Evolutionary conservation across 2,888 invertebrate genomes (phyloP).

Genomic region (Candidula unifasciata): DNA sequence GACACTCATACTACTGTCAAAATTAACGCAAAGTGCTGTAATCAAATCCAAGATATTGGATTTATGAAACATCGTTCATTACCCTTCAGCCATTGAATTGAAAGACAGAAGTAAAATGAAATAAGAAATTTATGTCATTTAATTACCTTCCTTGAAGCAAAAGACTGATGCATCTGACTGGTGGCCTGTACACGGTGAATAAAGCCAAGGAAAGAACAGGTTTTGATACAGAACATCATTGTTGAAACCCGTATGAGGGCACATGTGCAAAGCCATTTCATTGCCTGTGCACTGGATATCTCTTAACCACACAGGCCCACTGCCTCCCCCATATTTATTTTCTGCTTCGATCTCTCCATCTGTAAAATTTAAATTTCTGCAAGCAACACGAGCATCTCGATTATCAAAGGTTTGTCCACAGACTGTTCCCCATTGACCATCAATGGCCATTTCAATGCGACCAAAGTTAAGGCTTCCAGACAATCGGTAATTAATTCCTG

Average conservation of each 20-base stretch:
- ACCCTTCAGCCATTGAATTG: no score
- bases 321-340: conserved; percentile 62
- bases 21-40: no score
- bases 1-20: no score
- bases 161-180: conserved; percentile 67
- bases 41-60: no score
- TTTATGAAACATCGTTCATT: no score
- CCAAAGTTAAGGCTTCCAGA: conserved; percentile 57
- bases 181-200: conserved; percentile 61
- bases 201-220: neutral
- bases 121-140: neutral
- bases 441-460: conserved; percentile 84
- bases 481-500: conserved; percentile 68
- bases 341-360: conserved; percentile 55
- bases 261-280: conserved; percentile 64
- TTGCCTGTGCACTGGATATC: conserved; percentile 67
- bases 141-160: conserved; percentile 68
- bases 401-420: conserved; percentile 86
- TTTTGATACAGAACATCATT: conserved; percentile 51
- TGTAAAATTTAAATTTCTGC: conserved; percentile 63
- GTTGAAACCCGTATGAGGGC: conserved; percentile 68
- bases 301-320: conserved; percentile 74
- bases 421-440: conserved; percentile 84
- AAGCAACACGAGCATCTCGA: conserved; percentile 83
- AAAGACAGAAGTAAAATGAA: neutral